Evolutionary conservation across 64 coral and sea anemone genomes (phyloP).

Genomic region (Anthopleura sola): DNA sequence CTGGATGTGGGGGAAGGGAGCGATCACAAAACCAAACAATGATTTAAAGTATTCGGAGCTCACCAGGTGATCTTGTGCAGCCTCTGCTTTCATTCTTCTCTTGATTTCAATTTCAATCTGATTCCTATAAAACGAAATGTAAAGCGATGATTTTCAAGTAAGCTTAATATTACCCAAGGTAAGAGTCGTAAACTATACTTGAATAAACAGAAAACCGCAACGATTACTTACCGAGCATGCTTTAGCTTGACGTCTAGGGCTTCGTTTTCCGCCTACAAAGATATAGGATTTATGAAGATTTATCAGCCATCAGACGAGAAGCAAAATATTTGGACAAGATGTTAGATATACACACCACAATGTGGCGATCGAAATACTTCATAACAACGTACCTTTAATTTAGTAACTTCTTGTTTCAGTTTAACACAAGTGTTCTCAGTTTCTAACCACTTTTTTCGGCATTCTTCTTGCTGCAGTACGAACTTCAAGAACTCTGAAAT

Average conservation of each 20-base stretch:
- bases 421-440: constrained; percentile 56
- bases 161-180: not conserved
- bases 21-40: too few relatives aligned
- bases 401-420: constrained; percentile 75
- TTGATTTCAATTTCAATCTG: constrained; percentile 93
- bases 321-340: not conserved
- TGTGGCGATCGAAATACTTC: not conserved
- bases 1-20: too few relatives aligned
- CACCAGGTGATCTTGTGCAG: constrained; percentile 86
- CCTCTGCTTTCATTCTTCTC: constrained; percentile 84
- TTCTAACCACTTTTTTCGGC: constrained; percentile 84
- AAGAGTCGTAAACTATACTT: too few relatives aligned
- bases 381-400: constrained; percentile 49
- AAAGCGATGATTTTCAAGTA: not conserved
- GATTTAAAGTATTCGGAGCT: not conserved
- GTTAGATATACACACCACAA: not conserved
- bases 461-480: constrained; percentile 86
- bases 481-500: constrained; percentile 85
- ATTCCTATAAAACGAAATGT: constrained; percentile 32
- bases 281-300: not conserved
- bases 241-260: constrained; percentile 83
- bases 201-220: not conserved
- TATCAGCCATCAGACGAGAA: not conserved
- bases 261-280: constrained; percentile 84
- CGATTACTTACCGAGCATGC: constrained; percentile 71